Percentiles rank a stretch among this genome's conserved stretches.
phyloP scores from a whole-genome alignment of 1,140 invertebrate species.

The Campoletis sonorensis region DNA sequence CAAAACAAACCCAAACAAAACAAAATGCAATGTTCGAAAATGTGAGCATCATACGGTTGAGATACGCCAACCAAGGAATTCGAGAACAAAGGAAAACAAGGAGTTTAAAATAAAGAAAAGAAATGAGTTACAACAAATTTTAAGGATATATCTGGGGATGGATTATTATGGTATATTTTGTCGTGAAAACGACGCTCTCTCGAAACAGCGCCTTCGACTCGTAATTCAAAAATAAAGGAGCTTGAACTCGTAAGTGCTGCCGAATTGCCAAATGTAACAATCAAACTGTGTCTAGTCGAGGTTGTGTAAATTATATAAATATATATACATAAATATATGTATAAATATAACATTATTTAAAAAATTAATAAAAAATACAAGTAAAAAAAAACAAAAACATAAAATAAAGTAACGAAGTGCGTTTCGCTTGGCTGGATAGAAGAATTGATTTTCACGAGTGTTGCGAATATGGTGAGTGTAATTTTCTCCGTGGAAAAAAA shows the following conservation, averaged over 20 bases:
- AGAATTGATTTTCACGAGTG: neutral
- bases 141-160: too few relatives aligned
- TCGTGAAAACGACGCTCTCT: neutral
- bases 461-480: too few relatives aligned
- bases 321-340: neutral
- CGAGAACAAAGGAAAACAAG: neutral
- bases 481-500: too few relatives aligned
- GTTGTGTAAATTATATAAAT: conserved; percentile 40
- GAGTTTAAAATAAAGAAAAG: too few relatives aligned
- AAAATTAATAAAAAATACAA: too few relatives aligned
- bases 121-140: too few relatives aligned
- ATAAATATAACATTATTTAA: too few relatives aligned
- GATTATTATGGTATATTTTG: too few relatives aligned
- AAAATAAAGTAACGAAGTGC: conserved; percentile 13
- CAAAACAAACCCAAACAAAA: too few relatives aligned
- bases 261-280: conserved; percentile 73
- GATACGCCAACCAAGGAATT: neutral
- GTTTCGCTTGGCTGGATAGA: conserved; percentile 11
- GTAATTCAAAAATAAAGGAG: conserved; percentile 57
- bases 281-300: conserved; percentile 68
- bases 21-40: neutral
- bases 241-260: conserved; percentile 69
- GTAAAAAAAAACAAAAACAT: too few relatives aligned
- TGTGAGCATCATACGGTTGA: neutral
- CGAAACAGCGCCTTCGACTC: conserved; percentile 49